A percentile compares a stretch with the other conserved stretches of the same genome.
These are phyloP conservation scores for Eulithis testata DNA, from an alignment of 2,888 invertebrate genomes.

Conservation along the genomic window DNA sequence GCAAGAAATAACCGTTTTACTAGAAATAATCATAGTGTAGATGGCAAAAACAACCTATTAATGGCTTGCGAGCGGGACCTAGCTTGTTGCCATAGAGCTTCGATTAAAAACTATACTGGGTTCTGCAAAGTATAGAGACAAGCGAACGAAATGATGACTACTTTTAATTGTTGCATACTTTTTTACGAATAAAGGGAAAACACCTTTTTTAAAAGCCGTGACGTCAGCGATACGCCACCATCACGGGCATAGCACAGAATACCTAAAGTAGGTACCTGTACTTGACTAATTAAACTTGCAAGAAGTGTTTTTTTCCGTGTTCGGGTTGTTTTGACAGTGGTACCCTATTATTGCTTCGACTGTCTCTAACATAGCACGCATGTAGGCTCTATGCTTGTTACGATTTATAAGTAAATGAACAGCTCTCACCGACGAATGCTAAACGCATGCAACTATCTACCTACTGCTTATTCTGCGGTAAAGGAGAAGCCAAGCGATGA, in stretches of 20 bases:
- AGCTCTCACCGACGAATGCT: conserved; percentile 54
- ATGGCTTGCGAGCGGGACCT: conserved; percentile 57
- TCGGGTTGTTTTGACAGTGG: too few species aligned
- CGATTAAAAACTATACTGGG: conserved; percentile 12
- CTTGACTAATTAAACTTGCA: too few species aligned
- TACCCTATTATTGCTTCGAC: background rate
- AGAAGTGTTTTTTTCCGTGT: too few species aligned
- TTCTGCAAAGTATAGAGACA: conserved; percentile 6
- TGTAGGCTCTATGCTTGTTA: conserved; percentile 39
- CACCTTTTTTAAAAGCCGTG: too few species aligned
- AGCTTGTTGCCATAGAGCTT: conserved; percentile 46
- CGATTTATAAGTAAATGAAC: conserved; percentile 78
- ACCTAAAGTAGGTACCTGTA: too few species aligned
- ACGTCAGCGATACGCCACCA: too few species aligned
- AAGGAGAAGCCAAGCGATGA: conserved; percentile 35
- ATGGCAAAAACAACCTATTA: conserved; percentile 76
- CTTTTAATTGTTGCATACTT: too few species aligned
- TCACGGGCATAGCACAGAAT: too few species aligned
- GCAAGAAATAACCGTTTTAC: conserved; percentile 76
- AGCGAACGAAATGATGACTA: too few species aligned
- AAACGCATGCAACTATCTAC: conserved; percentile 40
- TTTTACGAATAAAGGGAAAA: too few species aligned
- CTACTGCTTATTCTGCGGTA: conserved; percentile 23
- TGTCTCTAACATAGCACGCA: conserved; percentile 10
- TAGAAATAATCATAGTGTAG: conserved; percentile 76